phyloP scores from a whole-genome alignment of 2,888 invertebrate genomes.

The Helicoverpa assulta region DNA sequence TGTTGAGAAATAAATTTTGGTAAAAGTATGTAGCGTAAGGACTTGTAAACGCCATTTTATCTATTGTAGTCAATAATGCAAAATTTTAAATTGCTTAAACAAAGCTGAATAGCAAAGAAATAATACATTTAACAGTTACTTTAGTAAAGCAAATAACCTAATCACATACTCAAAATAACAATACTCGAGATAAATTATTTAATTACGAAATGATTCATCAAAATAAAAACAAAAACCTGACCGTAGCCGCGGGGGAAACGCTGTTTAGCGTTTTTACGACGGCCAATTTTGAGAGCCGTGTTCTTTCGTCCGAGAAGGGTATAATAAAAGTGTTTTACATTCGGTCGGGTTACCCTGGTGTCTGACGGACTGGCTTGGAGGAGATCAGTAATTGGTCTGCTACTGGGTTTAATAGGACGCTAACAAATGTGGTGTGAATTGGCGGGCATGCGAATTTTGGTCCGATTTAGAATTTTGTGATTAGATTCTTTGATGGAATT shows the following conservation, averaged over 20 bases:
- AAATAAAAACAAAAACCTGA: conserved; percentile 52
- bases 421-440: conserved; percentile 84
- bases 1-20: conserved; percentile 13
- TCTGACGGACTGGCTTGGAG: conserved; percentile 61
- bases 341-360: conserved; percentile 66
- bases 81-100: too few species aligned
- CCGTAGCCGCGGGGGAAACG: conserved; percentile 60
- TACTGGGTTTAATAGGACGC: conserved; percentile 81
- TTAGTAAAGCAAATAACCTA: background rate
- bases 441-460: conserved; percentile 52
- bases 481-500: conserved; percentile 1
- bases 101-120: background rate
- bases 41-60: too few species aligned
- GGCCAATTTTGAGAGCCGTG: conserved; percentile 65
- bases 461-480: conserved; percentile 50
- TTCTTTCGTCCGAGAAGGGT: conserved; percentile 45
- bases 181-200: conserved; percentile 43
- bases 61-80: too few species aligned
- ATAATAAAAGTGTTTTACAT: conserved; percentile 59
- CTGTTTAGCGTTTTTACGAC: conserved; percentile 69
- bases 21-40: background rate
- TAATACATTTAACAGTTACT: background rate
- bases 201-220: conserved; percentile 60
- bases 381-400: conserved; percentile 80
- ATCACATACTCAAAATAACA: conserved; percentile 6